Evolutionary conservation across 2,113 vertebrate species (phyloP).

Genomic region (Festucalex cinctus): DNA sequence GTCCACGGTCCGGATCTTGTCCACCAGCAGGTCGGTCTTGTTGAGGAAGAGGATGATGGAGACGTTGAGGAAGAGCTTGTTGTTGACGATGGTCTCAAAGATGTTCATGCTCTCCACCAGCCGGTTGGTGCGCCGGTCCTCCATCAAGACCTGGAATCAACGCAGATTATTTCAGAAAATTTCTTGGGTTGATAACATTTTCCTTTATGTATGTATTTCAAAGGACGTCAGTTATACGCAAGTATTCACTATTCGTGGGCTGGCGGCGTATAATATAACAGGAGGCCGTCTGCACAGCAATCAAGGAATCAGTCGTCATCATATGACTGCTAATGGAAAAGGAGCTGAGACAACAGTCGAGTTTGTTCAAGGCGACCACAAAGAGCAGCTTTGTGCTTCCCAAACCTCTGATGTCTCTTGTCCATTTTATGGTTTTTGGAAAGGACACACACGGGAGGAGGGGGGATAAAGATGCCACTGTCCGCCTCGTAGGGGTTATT

Average conservation of each 20-base stretch:
- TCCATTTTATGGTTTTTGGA: constrained; percentile 14
- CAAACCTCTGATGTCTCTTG: constrained; percentile 15
- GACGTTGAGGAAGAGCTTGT: constrained; percentile 95
- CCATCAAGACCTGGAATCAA: constrained; percentile 84
- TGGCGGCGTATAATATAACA: too few species aligned
- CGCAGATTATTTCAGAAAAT: too few species aligned
- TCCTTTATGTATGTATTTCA: not conserved
- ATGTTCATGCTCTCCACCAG: constrained; percentile 97
- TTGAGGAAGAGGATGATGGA: constrained; percentile 98
- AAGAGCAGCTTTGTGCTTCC: constrained; percentile 49
- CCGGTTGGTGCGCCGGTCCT: constrained; percentile 93
- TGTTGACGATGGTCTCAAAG: constrained; percentile 98
- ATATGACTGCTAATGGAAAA: constrained; percentile 46
- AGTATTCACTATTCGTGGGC: too few species aligned
- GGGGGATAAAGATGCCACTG: constrained; percentile 7
- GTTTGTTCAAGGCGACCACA: constrained; percentile 41
- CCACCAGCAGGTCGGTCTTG: constrained; percentile 93
- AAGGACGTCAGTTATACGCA: too few species aligned
- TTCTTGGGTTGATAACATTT: too few species aligned
- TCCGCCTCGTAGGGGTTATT: not conserved
- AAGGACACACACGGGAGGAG: constrained; percentile 23
- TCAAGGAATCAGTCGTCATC: constrained; percentile 37
- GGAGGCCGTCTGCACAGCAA: constrained; percentile 1
- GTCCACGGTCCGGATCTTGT: constrained; percentile 87
- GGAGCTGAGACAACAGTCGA: constrained; percentile 32